Percentiles rank a stretch among this genome's conserved stretches.
phyloP scores from a whole-genome alignment of 2,797 vertebrate genomes.

The Novumbra hubbsi region DNA sequence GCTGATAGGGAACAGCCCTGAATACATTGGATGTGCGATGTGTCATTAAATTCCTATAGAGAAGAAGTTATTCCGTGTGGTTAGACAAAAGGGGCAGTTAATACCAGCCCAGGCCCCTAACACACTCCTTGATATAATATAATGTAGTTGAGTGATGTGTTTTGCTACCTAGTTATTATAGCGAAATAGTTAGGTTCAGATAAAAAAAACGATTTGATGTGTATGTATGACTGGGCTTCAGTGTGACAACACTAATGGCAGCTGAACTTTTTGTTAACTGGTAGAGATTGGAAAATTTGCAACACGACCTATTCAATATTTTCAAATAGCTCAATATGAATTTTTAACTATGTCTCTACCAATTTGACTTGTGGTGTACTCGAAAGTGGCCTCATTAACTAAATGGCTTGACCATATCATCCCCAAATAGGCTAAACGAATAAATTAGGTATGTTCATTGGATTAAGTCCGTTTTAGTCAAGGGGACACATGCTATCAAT shows the following conservation, averaged over 20 bases:
- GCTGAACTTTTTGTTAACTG: too few species aligned
- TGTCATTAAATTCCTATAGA: conserved; percentile 56
- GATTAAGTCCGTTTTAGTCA: background rate
- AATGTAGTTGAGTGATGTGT: too few species aligned
- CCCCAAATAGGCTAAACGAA: background rate
- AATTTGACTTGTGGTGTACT: background rate
- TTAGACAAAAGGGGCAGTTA: conserved; percentile 16
- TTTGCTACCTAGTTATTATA: too few species aligned
- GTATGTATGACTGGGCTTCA: too few species aligned
- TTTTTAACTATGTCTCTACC: background rate
- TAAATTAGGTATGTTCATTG: background rate
- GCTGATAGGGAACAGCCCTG: conserved; percentile 34
- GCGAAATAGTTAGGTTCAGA: too few species aligned
- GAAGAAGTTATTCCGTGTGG: conserved; percentile 33
- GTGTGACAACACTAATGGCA: too few species aligned
- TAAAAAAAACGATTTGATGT: too few species aligned
- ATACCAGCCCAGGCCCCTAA: background rate
- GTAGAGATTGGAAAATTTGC: too few species aligned
- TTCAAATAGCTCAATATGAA: background rate
- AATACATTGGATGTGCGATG: conserved; percentile 35
- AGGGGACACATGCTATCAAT: background rate
- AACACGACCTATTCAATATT: background rate
- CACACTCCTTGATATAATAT: background rate
- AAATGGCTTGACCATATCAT: background rate
- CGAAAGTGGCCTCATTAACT: background rate